phyloP scores from a whole-genome alignment of 2,797 vertebrate species.

The Trichosurus vulpecula region DNA sequence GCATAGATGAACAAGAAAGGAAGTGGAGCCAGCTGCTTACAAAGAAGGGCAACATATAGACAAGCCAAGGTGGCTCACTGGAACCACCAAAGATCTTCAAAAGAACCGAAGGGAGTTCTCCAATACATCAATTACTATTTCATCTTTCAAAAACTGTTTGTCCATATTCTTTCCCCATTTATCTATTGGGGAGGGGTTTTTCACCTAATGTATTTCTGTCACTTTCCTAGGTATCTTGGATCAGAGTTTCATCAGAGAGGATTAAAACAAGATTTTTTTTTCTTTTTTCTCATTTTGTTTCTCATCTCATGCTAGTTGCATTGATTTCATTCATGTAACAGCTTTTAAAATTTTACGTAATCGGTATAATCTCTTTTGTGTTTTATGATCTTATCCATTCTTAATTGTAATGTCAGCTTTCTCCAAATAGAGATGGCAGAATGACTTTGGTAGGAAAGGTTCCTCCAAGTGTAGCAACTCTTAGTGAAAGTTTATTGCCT shows the following conservation, averaged over 20 bases:
- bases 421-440: conserved; percentile 77
- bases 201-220: not conserved
- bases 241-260: not conserved
- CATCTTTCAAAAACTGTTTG: not conserved
- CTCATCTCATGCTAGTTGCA: not conserved
- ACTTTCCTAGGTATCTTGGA: not conserved
- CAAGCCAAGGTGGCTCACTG: not conserved
- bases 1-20: not conserved
- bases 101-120: not conserved
- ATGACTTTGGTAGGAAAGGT: conserved; percentile 78
- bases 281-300: not conserved
- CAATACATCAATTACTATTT: not conserved
- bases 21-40: not conserved
- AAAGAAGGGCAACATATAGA: not conserved
- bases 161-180: not conserved
- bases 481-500: conserved; percentile 85
- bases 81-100: not conserved
- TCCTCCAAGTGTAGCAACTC: conserved; percentile 81
- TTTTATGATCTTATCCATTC: not conserved
- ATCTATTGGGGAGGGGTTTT: not conserved
- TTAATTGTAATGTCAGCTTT: conserved; percentile 92
- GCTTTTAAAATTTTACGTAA: not conserved
- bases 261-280: not conserved
- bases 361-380: not conserved
- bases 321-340: not conserved